A percentile compares a stretch with the other conserved stretches of the same genome.
Evolutionary conservation across 2,797 vertebrate genomes (phyloP).

Genomic region (Melanotaenia pygmaea): DNA sequence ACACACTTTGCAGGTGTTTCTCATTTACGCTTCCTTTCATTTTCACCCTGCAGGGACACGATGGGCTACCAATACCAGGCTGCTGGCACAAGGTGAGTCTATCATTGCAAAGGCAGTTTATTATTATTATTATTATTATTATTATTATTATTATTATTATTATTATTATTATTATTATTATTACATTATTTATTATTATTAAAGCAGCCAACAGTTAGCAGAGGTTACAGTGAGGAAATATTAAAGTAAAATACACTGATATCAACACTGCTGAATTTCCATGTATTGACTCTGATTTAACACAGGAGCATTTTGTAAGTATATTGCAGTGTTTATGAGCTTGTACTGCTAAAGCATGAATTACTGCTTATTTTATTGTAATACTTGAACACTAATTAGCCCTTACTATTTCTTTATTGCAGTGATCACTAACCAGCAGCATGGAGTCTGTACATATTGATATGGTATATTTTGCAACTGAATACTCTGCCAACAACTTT

Average conservation of each 20-base stretch:
- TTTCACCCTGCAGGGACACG: conserved; percentile 85
- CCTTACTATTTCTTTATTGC: conserved; percentile 81
- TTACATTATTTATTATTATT: conserved; percentile 9
- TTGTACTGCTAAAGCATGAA: conserved; percentile 38
- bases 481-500: conserved; percentile 69
- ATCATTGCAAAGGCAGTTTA: background rate
- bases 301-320: conserved; percentile 76
- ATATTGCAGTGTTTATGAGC: conserved; percentile 41
- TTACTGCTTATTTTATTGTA: conserved; percentile 1
- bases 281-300: conserved; percentile 65
- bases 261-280: conserved; percentile 31
- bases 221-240: background rate
- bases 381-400: conserved; percentile 49
- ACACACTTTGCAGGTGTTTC: too few species aligned
- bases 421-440: conserved; percentile 91
- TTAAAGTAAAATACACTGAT: conserved; percentile 10
- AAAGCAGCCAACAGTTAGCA: background rate
- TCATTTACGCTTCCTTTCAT: conserved; percentile 27
- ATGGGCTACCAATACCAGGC: conserved; percentile 94
- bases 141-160: conserved; percentile 7
- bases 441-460: conserved; percentile 90
- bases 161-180: background rate
- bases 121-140: background rate
- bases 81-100: conserved; percentile 94
- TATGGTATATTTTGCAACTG: conserved; percentile 90